Conservation (phyloP, 2,888 invertebrate species). For the Amphipyra tragopoginis region DNA sequence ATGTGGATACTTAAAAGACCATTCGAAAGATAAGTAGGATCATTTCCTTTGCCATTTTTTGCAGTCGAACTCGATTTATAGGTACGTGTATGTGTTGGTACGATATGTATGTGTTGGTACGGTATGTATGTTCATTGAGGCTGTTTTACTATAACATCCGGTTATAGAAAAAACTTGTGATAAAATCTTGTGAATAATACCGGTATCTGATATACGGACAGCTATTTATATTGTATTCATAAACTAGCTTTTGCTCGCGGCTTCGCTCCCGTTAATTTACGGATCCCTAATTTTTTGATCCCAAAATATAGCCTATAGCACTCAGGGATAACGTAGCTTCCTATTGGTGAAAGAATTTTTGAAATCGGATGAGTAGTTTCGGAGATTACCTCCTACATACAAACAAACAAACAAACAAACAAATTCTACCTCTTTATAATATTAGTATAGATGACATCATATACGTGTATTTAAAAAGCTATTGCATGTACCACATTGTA, state of each 20-base stretch:
- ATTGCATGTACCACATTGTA: conserved; percentile 5
- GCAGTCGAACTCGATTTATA: conserved; percentile 59
- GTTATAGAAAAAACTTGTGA: conserved; percentile 9
- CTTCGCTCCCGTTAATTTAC: too few species aligned
- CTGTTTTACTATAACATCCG: conserved; percentile 25
- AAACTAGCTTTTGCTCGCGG: too few species aligned
- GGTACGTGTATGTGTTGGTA: conserved; percentile 18
- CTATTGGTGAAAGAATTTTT: too few species aligned
- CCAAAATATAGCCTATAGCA: too few species aligned
- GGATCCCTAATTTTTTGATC: too few species aligned
- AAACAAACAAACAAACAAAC: too few species aligned
- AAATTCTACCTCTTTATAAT: too few species aligned
- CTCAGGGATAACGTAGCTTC: too few species aligned
- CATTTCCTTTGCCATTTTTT: conserved; percentile 63
- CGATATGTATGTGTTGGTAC: not conserved
- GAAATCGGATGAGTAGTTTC: too few species aligned
- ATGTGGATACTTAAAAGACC: conserved; percentile 69
- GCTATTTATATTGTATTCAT: conserved; percentile 10
- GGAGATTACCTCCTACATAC: too few species aligned
- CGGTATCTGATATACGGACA: conserved; percentile 2
- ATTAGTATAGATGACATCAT: conserved; percentile 2
- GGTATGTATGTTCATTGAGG: conserved; percentile 11
- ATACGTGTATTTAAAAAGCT: not conserved
- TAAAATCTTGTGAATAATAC: conserved; percentile 10
- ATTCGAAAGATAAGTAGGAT: conserved; percentile 62